Base-by-base conservation (phyloP, 2,888 invertebrate species). In the Temnothorax rugatulus region DNA sequence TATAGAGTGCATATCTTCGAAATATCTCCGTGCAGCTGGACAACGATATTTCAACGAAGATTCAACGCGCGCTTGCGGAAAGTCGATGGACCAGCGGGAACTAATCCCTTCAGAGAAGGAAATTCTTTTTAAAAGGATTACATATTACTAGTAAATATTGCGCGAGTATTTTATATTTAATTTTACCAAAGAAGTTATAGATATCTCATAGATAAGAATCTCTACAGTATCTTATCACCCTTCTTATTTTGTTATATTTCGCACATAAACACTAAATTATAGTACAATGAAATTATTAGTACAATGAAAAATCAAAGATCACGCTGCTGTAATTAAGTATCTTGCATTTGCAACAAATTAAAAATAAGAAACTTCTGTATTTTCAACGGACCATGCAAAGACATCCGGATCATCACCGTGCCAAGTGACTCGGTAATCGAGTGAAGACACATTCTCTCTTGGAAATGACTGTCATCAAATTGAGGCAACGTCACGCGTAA, bases 1-100 rank as follows among this genome's bases (percentile, higher is more conserved):
- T 81, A 71, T 81, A 71, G 47, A 71, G 47, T 59, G 25, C 59
- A 50, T 34, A 81, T 81, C 71, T 71, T 81, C 59, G 69, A 79
- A 69, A 79, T 79, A 69, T 79, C 18, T 59, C 38, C 69, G 79
- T 57, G 47, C 79, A 57, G 79, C 34, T 69, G 69, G 44, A 69
- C 79, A 34, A 64, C 38, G 41, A 79, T 68, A 57, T 59, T 57
- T 79, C 79, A 79, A 7, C 38, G 44, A 13, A 21, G 63, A n/a
- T 79, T 79, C 79, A 68, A 79, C 29, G 41, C 9, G 25, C 54
- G 41, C 13, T 18, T 3, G 77, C 57, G 34, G 15, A 29, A 68
- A 68, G 44, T 25, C 44, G 15, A 79, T 44, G 41, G 13, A 41
- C 38, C 50, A 29, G 54, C 13, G 54, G 7, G 38, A 52, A 13